Conservation (phyloP, 1,140 invertebrate species). For the Cardiocondyla obscurior region DNA sequence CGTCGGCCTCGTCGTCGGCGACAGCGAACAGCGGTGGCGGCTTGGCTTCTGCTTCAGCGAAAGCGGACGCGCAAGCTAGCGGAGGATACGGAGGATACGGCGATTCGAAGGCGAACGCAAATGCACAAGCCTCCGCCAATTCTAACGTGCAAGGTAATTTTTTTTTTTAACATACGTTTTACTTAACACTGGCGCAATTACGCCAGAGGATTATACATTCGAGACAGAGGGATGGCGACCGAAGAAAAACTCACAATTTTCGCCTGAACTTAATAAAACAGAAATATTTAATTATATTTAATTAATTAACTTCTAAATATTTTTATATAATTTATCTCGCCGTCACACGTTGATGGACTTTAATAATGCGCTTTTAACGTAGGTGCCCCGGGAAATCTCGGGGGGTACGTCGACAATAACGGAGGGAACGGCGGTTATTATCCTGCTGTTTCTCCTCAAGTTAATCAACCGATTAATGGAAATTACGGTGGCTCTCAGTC, state of each 20-base stretch:
- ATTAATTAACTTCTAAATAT: background rate
- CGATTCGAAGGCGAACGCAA: constrained; percentile 44
- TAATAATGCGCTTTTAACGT: constrained; percentile 16
- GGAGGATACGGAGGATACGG: constrained; percentile 47
- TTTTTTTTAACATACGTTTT: background rate
- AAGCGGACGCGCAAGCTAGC: constrained; percentile 43
- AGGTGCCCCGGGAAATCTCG: constrained; percentile 34
- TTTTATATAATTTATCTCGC: background rate
- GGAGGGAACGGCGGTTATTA: background rate
- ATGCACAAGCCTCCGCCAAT: constrained; percentile 55
- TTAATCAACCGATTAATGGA: constrained; percentile 7
- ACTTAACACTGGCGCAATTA: too few relatives aligned
- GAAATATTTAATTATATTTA: too few relatives aligned
- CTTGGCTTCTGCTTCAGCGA: constrained; percentile 36
- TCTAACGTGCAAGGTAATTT: constrained; percentile 59
- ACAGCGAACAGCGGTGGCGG: constrained; percentile 38
- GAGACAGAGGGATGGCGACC: too few relatives aligned
- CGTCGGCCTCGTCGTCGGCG: constrained; percentile 54
- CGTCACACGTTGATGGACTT: background rate
- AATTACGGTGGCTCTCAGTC: constrained; percentile 60
- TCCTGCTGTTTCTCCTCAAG: background rate
- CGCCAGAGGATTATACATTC: too few relatives aligned
- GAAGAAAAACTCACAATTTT: too few relatives aligned
- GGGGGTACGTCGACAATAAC: background rate
- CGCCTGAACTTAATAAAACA: too few relatives aligned